Conservation (phyloP, 1,140 invertebrate species). For the Drosophila biarmipes region DNA sequence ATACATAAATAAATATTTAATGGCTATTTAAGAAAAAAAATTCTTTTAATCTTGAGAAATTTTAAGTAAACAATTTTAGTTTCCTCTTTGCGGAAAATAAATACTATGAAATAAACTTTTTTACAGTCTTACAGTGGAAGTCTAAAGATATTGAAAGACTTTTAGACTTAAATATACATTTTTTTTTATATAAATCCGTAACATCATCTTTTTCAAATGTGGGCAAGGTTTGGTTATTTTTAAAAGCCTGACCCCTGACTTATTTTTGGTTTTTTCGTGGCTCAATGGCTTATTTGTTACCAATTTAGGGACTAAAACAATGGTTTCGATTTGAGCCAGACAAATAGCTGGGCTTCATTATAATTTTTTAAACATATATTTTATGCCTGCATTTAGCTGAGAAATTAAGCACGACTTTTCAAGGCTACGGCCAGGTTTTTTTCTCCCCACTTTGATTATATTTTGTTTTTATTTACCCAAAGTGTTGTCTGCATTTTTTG, state of each 20-base stretch:
- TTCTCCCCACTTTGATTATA: slow-evolving; percentile 34
- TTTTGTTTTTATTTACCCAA: slow-evolving; percentile 50
- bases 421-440: slow-evolving; percentile 48
- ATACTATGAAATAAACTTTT: too few species aligned
- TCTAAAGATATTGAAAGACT: too few species aligned
- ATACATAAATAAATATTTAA: too few species aligned
- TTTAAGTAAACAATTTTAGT: too few species aligned
- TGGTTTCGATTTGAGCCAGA: slow-evolving; percentile 7
- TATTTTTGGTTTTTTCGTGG: background rate
- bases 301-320: slow-evolving; percentile 24
- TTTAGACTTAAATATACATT: too few species aligned
- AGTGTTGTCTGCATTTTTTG: slow-evolving; percentile 61
- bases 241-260: background rate
- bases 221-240: background rate
- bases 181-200: background rate
- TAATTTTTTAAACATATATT: slow-evolving; percentile 78
- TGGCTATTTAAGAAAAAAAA: slow-evolving; percentile 13
- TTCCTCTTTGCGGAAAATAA: too few species aligned
- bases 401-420: slow-evolving; percentile 82
- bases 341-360: slow-evolving; percentile 55
- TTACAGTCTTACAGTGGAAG: too few species aligned
- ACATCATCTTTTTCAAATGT: background rate
- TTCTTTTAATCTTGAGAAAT: background rate
- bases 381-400: slow-evolving; percentile 75
- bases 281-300: background rate